These are phyloP conservation scores for Spinus pinus DNA, from an alignment of 2,797 vertebrate species.

Conservation along the genomic window DNA sequence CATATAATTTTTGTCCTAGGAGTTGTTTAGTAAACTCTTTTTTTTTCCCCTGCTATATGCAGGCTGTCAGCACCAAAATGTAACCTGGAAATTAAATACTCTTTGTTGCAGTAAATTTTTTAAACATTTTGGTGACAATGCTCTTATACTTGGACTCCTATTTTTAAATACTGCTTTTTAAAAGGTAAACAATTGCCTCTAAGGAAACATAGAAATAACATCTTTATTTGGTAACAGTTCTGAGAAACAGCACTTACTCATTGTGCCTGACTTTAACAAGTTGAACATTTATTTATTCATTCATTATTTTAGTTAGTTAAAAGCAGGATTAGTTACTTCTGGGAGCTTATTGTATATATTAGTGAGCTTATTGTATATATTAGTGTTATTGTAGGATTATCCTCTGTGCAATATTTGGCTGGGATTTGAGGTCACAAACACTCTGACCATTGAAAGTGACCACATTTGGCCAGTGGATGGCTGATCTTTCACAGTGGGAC, in stretches of 20 bases:
- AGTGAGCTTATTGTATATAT: not conserved
- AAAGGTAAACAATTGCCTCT: not conserved
- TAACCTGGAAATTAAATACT: not conserved
- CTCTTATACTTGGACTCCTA: not conserved
- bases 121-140: not conserved
- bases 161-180: not conserved
- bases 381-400: not conserved
- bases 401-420: not conserved
- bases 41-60: accelerated
- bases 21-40: not conserved
- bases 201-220: not conserved
- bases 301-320: not conserved
- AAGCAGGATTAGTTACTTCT: not conserved
- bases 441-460: not conserved
- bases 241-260: not conserved
- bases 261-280: not conserved
- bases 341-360: not conserved
- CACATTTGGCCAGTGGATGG: not conserved
- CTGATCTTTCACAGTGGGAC: not conserved
- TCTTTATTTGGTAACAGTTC: not conserved
- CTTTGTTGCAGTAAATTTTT: not conserved
- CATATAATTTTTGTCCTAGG: not conserved
- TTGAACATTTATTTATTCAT: not conserved
- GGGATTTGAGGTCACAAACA: not conserved
- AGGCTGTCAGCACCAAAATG: not conserved